phyloP scores from a whole-genome alignment of 1,140 invertebrate genomes.

The Papilio polyxenes region DNA sequence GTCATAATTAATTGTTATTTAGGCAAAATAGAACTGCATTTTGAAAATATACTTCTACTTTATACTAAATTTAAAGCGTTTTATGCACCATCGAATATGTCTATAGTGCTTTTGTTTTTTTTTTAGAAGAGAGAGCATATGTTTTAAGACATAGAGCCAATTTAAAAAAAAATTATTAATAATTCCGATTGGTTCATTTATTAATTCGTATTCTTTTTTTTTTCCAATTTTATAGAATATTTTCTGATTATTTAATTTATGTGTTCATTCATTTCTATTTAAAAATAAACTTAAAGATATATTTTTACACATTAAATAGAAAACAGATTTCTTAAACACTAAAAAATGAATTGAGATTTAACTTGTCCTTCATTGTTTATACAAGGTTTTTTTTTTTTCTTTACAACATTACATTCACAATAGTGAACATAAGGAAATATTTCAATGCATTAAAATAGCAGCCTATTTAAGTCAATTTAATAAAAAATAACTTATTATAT shows the following conservation, averaged over 20 bases:
- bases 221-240: not conserved
- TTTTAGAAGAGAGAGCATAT: conserved; percentile 32
- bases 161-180: not conserved
- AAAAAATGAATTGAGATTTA: conserved; percentile 38
- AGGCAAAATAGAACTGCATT: conserved; percentile 30
- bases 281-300: not conserved
- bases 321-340: not conserved
- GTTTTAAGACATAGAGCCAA: conserved; percentile 15
- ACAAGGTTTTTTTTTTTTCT: not conserved
- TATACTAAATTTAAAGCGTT: conserved; percentile 55
- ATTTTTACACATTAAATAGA: conserved; percentile 20
- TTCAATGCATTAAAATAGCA: conserved; percentile 32
- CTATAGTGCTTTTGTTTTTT: conserved; percentile 41
- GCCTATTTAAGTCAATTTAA: conserved; percentile 13
- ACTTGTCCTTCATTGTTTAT: not conserved
- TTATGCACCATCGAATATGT: conserved; percentile 54
- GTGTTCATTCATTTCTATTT: not conserved
- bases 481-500: conserved; percentile 37
- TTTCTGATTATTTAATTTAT: not conserved
- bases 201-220: not conserved
- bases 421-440: conserved; percentile 26
- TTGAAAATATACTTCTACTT: conserved; percentile 31
- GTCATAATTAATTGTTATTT: conserved; percentile 9
- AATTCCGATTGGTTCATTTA: not conserved
- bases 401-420: conserved; percentile 19